These are phyloP conservation scores for Brienomyrus longianalis DNA, from an alignment of 2,113 vertebrate genomes.

Conservation along the genomic window DNA sequence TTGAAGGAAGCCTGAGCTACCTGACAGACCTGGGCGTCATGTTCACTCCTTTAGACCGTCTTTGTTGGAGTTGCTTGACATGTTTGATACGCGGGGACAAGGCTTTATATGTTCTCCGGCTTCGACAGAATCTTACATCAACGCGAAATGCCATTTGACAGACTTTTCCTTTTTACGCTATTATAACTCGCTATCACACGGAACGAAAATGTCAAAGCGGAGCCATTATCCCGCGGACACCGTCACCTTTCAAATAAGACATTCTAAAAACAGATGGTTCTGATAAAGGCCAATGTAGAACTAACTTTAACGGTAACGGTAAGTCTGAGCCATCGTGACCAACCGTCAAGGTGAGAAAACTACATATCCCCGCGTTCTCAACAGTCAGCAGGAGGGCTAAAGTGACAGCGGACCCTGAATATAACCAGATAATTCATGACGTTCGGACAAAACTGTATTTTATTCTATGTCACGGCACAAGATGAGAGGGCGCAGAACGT, in stretches of 20 bases:
- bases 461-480: not conserved
- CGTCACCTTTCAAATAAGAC: constrained; percentile 26
- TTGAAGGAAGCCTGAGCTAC: not conserved
- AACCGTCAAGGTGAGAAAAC: not conserved
- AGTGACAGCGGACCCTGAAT: not conserved
- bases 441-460: not conserved
- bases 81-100: constrained; percentile 35
- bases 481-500: not conserved
- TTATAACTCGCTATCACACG: constrained; percentile 38
- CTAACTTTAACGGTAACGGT: not conserved
- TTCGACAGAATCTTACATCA: constrained; percentile 34
- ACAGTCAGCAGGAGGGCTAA: not conserved
- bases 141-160: constrained; percentile 51
- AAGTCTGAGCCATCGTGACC: not conserved
- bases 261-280: not conserved
- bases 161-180: constrained; percentile 50
- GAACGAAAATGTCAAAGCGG: constrained; percentile 28
- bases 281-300: constrained; percentile 10
- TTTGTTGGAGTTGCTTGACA: constrained; percentile 6
- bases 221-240: constrained; percentile 33
- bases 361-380: not conserved
- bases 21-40: not conserved
- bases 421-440: not conserved
- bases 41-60: not conserved
- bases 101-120: not conserved